phyloP scores from a whole-genome alignment of 2,113 vertebrate species.

The Illadopsis cleaveri region DNA sequence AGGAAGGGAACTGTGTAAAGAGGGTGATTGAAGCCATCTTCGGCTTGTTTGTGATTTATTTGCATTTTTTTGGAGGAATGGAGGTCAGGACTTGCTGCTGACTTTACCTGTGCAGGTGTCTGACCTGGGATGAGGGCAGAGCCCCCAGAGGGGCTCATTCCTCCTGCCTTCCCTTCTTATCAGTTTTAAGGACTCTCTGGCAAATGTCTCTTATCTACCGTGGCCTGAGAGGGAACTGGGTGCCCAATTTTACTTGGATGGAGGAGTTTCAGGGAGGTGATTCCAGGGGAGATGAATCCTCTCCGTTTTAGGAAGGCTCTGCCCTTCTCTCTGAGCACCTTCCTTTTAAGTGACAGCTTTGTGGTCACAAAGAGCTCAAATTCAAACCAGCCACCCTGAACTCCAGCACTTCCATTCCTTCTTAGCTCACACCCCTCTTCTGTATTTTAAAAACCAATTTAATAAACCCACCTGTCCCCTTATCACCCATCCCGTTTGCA shows the following conservation, averaged over 20 bases:
- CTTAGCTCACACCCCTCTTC: neutral
- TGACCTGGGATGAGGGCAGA: neutral
- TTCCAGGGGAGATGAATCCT: neutral
- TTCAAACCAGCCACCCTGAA: neutral
- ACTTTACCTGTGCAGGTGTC: neutral
- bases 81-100: neutral
- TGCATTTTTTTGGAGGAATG: neutral
- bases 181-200: neutral
- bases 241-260: neutral
- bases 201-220: neutral
- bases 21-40: neutral
- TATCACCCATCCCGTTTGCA: neutral
- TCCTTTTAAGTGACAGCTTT: neutral
- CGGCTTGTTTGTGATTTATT: neutral
- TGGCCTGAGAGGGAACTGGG: neutral
- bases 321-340: neutral
- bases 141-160: neutral
- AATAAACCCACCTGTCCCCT: constrained; percentile 18
- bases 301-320: neutral
- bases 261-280: neutral
- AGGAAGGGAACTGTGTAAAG: neutral
- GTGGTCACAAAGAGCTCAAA: neutral
- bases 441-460: neutral
- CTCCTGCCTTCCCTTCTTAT: neutral
- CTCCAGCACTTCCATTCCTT: neutral